These are phyloP conservation scores for Rugalucina vietnamica DNA, from an alignment of 2,888 invertebrate species.

Conservation along the genomic window DNA sequence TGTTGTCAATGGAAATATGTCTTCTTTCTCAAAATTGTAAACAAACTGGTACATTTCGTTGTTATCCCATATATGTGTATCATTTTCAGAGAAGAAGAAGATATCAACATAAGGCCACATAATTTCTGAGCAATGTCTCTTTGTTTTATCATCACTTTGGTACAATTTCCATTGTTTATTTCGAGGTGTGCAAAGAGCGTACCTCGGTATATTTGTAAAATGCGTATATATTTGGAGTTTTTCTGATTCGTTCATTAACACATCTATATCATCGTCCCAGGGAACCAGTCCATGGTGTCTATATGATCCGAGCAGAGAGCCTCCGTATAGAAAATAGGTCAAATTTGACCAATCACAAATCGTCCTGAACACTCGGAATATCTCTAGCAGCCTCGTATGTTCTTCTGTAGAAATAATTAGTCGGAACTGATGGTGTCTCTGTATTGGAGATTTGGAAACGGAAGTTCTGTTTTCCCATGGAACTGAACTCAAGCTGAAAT, in stretches of 20 bases:
- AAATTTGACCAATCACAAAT: conserved; percentile 39
- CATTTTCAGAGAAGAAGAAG: conserved; percentile 59
- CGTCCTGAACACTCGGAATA: conserved; percentile 32
- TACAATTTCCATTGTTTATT: conserved; percentile 66
- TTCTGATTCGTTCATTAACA: conserved; percentile 55
- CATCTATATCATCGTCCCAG: conserved; percentile 70
- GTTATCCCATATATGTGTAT: conserved; percentile 62
- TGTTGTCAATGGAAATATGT: conserved; percentile 54
- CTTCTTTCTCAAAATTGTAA: conserved; percentile 49
- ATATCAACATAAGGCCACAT: conserved; percentile 66
- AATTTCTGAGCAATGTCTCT: conserved; percentile 1
- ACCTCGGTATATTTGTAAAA: conserved; percentile 30
- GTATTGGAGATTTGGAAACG: not conserved
- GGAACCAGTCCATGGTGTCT: conserved; percentile 65
- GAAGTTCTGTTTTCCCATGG: not conserved
- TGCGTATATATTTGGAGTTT: conserved; percentile 23
- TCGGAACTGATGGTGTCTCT: not conserved
- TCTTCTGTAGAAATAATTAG: conserved; percentile 7
- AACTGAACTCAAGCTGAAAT: too few species aligned
- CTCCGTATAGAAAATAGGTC: conserved; percentile 63
- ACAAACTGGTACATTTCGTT: conserved; percentile 42
- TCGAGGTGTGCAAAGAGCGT: conserved; percentile 31
- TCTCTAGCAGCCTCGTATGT: conserved; percentile 24
- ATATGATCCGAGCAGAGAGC: conserved; percentile 62
- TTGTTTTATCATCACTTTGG: not conserved